Evolutionary conservation across 2,888 invertebrate genomes (phyloP).

Genomic region (Nematopogon swammerdamellus): DNA sequence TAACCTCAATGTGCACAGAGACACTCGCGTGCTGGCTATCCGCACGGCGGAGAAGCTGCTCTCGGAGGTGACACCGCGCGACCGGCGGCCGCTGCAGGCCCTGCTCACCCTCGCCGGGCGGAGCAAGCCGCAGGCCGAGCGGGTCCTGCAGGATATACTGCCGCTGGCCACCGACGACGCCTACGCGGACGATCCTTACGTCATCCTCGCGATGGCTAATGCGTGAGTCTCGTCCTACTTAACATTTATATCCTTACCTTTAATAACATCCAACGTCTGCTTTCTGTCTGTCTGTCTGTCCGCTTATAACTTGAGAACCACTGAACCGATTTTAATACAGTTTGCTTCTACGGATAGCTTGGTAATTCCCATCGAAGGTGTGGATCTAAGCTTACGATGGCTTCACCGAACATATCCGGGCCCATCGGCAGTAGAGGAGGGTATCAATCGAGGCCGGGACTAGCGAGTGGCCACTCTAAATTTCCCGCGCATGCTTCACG

Average conservation of each 20-base stretch:
- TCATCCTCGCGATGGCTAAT: conserved; percentile 80
- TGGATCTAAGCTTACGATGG: too few species aligned
- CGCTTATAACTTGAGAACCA: too few species aligned
- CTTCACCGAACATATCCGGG: too few species aligned
- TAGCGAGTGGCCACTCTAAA: too few species aligned
- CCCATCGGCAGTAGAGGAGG: too few species aligned
- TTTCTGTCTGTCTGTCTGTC: too few species aligned
- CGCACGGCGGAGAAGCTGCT: conserved; percentile 71
- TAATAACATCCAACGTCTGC: too few species aligned
- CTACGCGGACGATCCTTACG: conserved; percentile 76
- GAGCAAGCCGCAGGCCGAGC: conserved; percentile 80
- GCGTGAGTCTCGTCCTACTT: conserved; percentile 55
- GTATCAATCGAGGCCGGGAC: too few species aligned
- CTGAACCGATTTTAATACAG: too few species aligned
- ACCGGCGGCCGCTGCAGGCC: conserved; percentile 71
- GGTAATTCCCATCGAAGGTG: too few species aligned
- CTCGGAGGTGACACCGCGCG: conserved; percentile 68
- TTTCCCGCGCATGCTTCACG: too few species aligned
- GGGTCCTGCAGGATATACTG: conserved; percentile 72
- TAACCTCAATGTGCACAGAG: conserved; percentile 40
- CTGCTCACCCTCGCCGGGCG: conserved; percentile 80
- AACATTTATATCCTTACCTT: neutral
- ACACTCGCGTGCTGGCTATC: conserved; percentile 77
- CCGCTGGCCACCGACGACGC: conserved; percentile 68
- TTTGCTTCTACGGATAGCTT: too few species aligned